Conservation (phyloP, 2,797 vertebrate species). For the Amazonetta brasiliensis region DNA sequence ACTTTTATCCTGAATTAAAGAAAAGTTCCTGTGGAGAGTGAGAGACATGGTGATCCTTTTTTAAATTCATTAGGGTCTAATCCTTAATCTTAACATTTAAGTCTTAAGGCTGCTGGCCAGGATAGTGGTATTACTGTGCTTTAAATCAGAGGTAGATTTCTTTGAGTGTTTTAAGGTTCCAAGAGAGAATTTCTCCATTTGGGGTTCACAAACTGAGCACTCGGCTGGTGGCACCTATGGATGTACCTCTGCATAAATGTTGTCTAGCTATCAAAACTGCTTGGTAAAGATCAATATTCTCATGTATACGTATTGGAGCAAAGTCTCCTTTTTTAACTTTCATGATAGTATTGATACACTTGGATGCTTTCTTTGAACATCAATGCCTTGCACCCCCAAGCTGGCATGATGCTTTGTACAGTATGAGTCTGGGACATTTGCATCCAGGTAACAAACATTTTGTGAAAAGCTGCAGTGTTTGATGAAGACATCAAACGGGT, state of each 20-base stretch:
- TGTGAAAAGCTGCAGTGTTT: no score
- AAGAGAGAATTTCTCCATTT: neutral
- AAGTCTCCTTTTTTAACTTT: neutral
- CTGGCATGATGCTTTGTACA: accelerated
- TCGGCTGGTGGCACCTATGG: neutral
- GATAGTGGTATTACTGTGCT: neutral
- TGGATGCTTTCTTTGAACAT: neutral
- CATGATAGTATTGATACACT: accelerated
- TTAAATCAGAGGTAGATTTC: neutral
- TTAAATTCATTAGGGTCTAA: neutral
- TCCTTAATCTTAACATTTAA: neutral
- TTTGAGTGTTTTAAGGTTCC: neutral
- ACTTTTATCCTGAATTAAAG: neutral
- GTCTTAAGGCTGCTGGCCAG: neutral
- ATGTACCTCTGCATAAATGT: neutral
- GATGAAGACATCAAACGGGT: accelerated
- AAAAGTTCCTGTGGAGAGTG: neutral
- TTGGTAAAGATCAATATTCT: neutral
- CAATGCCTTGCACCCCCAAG: neutral
- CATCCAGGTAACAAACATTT: neutral
- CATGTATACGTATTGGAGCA: accelerated
- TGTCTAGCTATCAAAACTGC: neutral
- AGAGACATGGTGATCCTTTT: neutral
- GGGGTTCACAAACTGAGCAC: accelerated
- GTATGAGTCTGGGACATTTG: neutral